Percentiles rank a stretch among this genome's conserved stretches.
phyloP scores from a whole-genome alignment of 30 jellyfish, hydroid and myxozoan species.

The Nemopilema nomurai region DNA sequence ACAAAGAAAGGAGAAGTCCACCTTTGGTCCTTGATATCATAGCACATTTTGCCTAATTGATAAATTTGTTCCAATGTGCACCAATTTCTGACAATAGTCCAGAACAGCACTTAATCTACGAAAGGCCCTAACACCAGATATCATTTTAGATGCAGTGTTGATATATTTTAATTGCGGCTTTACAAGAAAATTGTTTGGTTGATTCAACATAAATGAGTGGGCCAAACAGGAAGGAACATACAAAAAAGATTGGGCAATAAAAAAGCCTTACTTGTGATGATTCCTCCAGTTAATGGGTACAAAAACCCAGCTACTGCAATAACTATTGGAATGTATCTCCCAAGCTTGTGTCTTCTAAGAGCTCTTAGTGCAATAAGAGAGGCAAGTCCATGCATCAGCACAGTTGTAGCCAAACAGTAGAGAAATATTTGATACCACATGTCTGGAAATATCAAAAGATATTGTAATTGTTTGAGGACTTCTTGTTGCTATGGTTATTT shows the following conservation, averaged over 20 bases:
- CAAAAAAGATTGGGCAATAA: neutral
- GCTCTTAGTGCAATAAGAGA: conserved; percentile 87
- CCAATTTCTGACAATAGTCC: no score
- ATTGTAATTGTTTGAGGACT: no score
- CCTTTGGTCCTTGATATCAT: no score
- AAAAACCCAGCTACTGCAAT: conserved; percentile 82
- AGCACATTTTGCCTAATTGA: no score
- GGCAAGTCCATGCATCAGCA: conserved; percentile 87
- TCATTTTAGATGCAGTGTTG: no score
- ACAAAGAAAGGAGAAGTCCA: no score
- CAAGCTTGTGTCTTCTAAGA: conserved; percentile 75
- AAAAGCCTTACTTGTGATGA: conserved; percentile 80
- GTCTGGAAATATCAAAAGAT: conserved; percentile 32
- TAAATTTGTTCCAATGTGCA: no score
- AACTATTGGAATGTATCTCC: conserved; percentile 83
- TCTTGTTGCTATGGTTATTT: no score
- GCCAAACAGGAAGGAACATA: neutral
- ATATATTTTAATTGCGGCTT: no score
- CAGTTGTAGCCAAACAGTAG: conserved; percentile 95
- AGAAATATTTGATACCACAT: conserved; percentile 95
- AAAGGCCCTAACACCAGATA: no score
- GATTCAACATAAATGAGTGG: neutral
- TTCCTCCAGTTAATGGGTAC: conserved; percentile 96
- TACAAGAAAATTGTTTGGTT: no score
- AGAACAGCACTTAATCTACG: no score